phyloP scores from a whole-genome alignment of 2,797 vertebrate species.

The Limosa lapponica region DNA sequence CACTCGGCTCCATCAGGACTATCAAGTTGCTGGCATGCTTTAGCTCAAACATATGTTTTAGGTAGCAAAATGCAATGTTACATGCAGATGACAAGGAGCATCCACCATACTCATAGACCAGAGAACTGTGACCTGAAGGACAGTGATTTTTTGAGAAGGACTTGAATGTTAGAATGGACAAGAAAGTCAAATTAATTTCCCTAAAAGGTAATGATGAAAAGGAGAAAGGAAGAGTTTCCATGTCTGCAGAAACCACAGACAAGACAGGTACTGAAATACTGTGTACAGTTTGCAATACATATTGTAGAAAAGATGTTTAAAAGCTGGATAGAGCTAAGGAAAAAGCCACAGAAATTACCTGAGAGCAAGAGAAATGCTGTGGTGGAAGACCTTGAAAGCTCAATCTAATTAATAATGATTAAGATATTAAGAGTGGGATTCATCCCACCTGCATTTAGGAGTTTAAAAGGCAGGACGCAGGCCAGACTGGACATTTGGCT shows the following conservation, averaged over 20 bases:
- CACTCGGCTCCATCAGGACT: background rate
- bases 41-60: background rate
- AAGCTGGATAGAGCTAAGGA: background rate
- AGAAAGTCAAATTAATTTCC: background rate
- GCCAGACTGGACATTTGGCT: background rate
- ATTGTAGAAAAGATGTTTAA: background rate
- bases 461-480: background rate
- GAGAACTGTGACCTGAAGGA: background rate
- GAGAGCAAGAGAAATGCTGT: background rate
- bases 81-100: background rate
- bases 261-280: background rate
- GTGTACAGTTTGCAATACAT: background rate
- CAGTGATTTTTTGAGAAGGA: background rate
- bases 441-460: background rate
- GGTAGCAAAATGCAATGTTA: background rate
- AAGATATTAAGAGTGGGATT: background rate
- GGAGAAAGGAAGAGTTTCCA: background rate
- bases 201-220: background rate
- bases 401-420: background rate
- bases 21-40: background rate
- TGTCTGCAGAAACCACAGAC: background rate
- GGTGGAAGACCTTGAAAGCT: background rate
- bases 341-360: background rate
- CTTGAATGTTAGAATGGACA: background rate
- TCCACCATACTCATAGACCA: accelerated